phyloP scores from a whole-genome alignment of 2,888 invertebrate species.

The Antitype chi region DNA sequence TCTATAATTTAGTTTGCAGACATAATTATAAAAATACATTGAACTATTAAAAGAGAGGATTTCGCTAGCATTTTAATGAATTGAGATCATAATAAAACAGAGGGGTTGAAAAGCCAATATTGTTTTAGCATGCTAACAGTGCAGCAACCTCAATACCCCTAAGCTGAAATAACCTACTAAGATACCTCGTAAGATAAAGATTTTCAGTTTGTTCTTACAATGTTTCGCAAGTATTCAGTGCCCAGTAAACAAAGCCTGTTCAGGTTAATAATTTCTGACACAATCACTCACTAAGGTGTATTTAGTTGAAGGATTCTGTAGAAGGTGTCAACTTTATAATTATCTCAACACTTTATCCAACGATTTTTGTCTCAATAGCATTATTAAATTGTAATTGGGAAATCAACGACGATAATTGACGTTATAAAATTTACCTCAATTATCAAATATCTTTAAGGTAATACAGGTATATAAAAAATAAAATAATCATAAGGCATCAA shows the following conservation, averaged over 20 bases:
- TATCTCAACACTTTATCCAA: neutral
- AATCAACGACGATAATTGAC: neutral
- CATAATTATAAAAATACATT: neutral
- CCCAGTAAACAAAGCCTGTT: neutral
- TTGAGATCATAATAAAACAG: neutral
- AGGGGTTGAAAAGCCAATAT: neutral
- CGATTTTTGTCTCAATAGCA: neutral
- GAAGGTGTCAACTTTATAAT: neutral
- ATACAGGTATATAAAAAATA: no score
- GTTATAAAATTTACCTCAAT: neutral
- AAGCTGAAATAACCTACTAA: neutral
- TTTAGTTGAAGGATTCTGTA: no score
- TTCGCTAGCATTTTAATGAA: neutral
- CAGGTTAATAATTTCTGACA: no score
- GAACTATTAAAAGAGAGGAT: neutral
- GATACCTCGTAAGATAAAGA: neutral
- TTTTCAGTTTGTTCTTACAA: neutral
- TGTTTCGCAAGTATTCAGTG: neutral
- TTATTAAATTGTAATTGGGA: neutral
- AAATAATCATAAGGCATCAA: no score
- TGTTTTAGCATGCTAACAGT: neutral
- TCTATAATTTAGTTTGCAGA: neutral
- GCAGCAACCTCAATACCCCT: neutral
- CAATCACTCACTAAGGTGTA: neutral
- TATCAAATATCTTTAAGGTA: neutral